Conservation (phyloP, 2,797 vertebrate genomes). For the Balearica regulorum region DNA sequence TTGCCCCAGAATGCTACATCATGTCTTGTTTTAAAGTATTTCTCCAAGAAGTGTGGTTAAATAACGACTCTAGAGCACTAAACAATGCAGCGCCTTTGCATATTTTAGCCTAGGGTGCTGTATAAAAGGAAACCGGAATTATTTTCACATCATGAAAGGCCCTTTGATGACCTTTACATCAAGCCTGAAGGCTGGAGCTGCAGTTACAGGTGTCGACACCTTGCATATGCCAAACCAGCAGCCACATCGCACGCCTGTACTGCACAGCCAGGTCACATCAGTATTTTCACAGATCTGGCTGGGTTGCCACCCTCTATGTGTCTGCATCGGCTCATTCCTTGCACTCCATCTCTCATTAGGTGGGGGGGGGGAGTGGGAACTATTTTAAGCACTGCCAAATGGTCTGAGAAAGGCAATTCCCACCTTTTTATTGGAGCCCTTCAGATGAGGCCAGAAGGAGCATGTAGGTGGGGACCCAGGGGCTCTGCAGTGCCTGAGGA, state of each 20-base stretch:
- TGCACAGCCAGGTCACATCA: background rate
- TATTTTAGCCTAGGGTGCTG: background rate
- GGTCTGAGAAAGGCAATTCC: background rate
- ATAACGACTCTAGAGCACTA: background rate
- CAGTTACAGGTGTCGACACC: background rate
- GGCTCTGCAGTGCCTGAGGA: background rate
- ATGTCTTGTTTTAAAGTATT: background rate
- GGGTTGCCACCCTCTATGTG: background rate
- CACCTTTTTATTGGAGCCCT: background rate
- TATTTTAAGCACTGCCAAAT: background rate
- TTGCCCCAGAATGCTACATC: background rate
- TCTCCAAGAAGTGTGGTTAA: background rate
- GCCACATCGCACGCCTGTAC: fast-evolving
- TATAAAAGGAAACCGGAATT: background rate
- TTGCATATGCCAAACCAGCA: background rate
- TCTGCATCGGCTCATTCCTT: background rate
- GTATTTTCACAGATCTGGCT: background rate
- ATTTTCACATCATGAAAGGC: background rate
- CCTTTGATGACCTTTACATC: background rate
- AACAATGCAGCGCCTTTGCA: background rate
- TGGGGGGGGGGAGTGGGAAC: background rate
- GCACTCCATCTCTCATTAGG: background rate
- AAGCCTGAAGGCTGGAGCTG: background rate
- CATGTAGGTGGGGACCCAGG: background rate
- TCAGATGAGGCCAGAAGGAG: background rate